These are phyloP conservation scores for Amphipyra berbera DNA, from an alignment of 2,888 invertebrate genomes.

Conservation along the genomic window DNA sequence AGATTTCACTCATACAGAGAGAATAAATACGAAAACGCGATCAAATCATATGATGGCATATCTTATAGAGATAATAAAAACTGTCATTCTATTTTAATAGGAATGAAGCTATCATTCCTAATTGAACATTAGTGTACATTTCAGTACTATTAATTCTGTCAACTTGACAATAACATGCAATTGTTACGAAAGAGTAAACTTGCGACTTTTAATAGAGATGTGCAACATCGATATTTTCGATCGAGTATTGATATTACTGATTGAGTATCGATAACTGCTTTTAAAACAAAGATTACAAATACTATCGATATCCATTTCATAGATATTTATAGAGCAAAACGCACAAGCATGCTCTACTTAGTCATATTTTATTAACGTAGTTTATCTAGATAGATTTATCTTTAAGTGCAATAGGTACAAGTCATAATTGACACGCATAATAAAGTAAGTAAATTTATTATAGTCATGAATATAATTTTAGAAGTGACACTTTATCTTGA, in stretches of 20 bases:
- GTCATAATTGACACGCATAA: slow-evolving; percentile 74
- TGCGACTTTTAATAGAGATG: slow-evolving; percentile 20
- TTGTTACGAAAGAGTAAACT: slow-evolving; percentile 17
- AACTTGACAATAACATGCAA: slow-evolving; percentile 20
- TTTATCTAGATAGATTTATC: slow-evolving; percentile 61
- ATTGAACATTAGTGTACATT: slow-evolving; percentile 14
- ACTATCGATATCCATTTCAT: slow-evolving; percentile 43
- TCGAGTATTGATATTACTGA: slow-evolving; percentile 46
- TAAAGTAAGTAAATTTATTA: slow-evolving; percentile 50
- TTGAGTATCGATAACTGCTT: slow-evolving; percentile 47
- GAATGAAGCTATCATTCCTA: slow-evolving; percentile 8
- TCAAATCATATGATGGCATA: slow-evolving; percentile 39
- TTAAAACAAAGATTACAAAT: slow-evolving; percentile 55
- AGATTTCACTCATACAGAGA: slow-evolving; percentile 1
- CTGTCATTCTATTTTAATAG: slow-evolving; percentile 9
- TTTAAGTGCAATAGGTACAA: slow-evolving; percentile 84
- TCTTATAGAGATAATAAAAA: slow-evolving; percentile 10
- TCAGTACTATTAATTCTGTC: slow-evolving; percentile 16
- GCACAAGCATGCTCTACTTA: slow-evolving; percentile 78
- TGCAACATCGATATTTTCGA: slow-evolving; percentile 39
- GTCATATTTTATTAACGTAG: slow-evolving; percentile 74
- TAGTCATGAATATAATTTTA: slow-evolving; percentile 43
- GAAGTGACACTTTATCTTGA: slow-evolving; percentile 26
- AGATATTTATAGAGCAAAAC: slow-evolving; percentile 69
- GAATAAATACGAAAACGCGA: slow-evolving; percentile 16